A percentile compares a stretch with the other conserved stretches of the same genome.
Conservation (phyloP, 2,888 invertebrate species). For the Hirtodrosophila alboralis region DNA sequence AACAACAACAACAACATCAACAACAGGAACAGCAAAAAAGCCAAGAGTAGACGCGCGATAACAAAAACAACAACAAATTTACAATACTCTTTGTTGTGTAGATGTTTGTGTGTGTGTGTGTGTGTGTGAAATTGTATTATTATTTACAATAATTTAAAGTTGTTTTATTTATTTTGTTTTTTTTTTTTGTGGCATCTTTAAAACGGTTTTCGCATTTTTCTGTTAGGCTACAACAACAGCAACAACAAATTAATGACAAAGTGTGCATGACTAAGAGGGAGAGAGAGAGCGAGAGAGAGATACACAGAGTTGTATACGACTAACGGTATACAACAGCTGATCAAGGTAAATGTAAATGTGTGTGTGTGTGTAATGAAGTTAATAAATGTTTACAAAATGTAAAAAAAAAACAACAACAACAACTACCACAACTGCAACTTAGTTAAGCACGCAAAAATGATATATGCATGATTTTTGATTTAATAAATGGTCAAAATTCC, state of each 20-base stretch:
- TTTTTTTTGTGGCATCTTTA: no score
- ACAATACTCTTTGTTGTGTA: slow-evolving; percentile 5
- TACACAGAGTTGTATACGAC: slow-evolving; percentile 3
- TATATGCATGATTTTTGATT: neutral
- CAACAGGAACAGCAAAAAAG: slow-evolving; percentile 39
- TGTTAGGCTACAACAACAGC: slow-evolving; percentile 25
- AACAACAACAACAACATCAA: slow-evolving; percentile 38
- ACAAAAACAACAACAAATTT: slow-evolving; percentile 30
- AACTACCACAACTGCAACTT: slow-evolving; percentile 21
- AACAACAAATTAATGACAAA: slow-evolving; percentile 2
- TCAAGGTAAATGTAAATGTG: neutral
- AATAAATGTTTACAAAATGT: slow-evolving; percentile 2
- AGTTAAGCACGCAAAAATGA: slow-evolving; percentile 17
- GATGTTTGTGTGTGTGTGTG: slow-evolving; percentile 8
- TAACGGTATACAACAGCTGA: slow-evolving; percentile 1
- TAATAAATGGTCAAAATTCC: no score
- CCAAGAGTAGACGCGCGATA: slow-evolving; percentile 18
- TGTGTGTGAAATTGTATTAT: slow-evolving; percentile 4
- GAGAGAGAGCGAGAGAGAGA: neutral
- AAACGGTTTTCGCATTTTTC: neutral
- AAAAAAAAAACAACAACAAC: slow-evolving; percentile 17
- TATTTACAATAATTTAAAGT: neutral
- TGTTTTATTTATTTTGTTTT: neutral
- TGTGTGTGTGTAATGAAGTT: slow-evolving; percentile 8
- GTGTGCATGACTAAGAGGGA: no score